A percentile compares a stretch with the other conserved stretches of the same genome.
These are phyloP conservation scores for Atlantisia rogersi DNA, from an alignment of 2,113 vertebrate species.

Conservation along the genomic window DNA sequence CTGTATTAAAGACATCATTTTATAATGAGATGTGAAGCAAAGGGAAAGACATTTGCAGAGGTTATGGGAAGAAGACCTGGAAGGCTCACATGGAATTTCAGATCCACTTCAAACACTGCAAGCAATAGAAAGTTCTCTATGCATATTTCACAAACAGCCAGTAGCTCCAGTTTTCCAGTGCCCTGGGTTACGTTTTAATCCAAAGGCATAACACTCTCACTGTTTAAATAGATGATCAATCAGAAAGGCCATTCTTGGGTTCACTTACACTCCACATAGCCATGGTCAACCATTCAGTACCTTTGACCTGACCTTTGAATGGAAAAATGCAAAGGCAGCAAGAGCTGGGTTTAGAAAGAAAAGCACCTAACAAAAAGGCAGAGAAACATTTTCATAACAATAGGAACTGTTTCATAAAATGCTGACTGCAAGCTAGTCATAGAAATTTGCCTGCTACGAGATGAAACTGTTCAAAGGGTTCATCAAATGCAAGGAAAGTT, in stretches of 20 bases:
- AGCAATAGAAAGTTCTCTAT: slow-evolving; percentile 63
- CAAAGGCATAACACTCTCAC: slow-evolving; percentile 64
- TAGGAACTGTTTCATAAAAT: slow-evolving; percentile 62
- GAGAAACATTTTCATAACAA: slow-evolving; percentile 72
- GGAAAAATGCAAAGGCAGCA: slow-evolving; percentile 54
- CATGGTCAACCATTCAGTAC: slow-evolving; percentile 56
- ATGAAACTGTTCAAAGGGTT: slow-evolving; percentile 2
- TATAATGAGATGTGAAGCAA: slow-evolving; percentile 35
- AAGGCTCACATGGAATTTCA: slow-evolving; percentile 51
- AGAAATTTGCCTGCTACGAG: neutral
- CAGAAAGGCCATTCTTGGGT: slow-evolving; percentile 67
- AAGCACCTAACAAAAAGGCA: slow-evolving; percentile 55
- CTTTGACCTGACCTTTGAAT: slow-evolving; percentile 72
- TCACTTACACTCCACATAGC: slow-evolving; percentile 62
- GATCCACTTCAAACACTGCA: slow-evolving; percentile 50
- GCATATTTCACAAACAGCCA: slow-evolving; percentile 60
- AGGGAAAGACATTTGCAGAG: slow-evolving; percentile 18
- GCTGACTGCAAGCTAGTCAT: neutral
- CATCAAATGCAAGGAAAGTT: slow-evolving; percentile 43
- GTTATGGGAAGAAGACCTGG: slow-evolving; percentile 64
- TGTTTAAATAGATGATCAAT: slow-evolving; percentile 69
- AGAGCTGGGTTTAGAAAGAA: slow-evolving; percentile 51
- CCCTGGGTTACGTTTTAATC: slow-evolving; percentile 62
- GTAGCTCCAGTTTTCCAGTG: slow-evolving; percentile 41
- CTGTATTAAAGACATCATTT: neutral